These are phyloP conservation scores for Mesorhabditis belari DNA, from an alignment of 2,888 invertebrate species.

Conservation along the genomic window DNA sequence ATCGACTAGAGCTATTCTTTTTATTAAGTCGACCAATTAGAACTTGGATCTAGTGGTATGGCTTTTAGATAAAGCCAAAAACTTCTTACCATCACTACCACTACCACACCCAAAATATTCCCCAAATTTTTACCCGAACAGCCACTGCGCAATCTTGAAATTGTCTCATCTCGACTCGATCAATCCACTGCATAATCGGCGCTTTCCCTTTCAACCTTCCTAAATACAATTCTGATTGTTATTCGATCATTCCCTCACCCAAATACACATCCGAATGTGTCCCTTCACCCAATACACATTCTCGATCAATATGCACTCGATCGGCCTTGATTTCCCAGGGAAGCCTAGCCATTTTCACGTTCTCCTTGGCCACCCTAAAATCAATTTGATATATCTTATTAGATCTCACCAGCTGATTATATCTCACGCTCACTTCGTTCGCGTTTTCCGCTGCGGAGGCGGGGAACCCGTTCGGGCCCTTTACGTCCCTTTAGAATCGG, in stretches of 20 bases:
- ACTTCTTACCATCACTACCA: no score
- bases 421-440: no score
- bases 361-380: constrained; percentile 23
- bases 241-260: constrained; percentile 6
- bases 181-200: constrained; percentile 41
- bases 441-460: no score
- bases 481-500: neutral
- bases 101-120: no score
- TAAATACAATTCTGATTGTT: constrained; percentile 3
- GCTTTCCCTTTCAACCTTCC: constrained; percentile 39
- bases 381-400: neutral
- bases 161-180: constrained; percentile 36
- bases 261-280: constrained; percentile 34
- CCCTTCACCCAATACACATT: constrained; percentile 34
- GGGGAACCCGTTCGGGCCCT: no score
- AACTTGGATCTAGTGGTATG: no score
- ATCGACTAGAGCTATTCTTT: neutral
- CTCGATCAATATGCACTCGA: constrained; percentile 30
- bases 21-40: neutral
- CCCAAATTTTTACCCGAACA: constrained; percentile 18
- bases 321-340: constrained; percentile 42
- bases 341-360: constrained; percentile 17
- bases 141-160: constrained; percentile 42
- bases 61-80: no score
- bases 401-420: no score